phyloP scores from a whole-genome alignment of 2,797 vertebrate species.

The Astyanax mexicanus region DNA sequence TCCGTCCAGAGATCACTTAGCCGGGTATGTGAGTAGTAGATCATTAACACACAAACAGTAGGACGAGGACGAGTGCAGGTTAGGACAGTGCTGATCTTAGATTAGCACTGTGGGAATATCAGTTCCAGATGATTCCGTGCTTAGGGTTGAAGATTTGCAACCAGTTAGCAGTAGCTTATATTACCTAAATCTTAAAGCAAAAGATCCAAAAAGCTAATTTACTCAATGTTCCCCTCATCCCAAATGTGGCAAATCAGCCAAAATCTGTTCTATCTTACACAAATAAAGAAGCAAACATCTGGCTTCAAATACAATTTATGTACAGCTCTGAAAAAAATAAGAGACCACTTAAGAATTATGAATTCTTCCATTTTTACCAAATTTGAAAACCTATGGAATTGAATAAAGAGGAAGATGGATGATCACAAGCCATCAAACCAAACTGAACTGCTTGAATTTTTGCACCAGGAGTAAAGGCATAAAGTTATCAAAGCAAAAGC shows the following conservation, averaged over 20 bases:
- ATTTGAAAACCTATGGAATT: too few species aligned
- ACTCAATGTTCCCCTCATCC: background rate
- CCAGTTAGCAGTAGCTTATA: background rate
- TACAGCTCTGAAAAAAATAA: too few species aligned
- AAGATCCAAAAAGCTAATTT: background rate
- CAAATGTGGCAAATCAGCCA: background rate
- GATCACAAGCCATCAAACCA: too few species aligned
- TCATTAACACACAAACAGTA: background rate
- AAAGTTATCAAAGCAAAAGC: too few species aligned
- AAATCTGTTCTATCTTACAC: background rate
- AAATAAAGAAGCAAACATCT: too few species aligned
- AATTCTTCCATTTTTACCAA: too few species aligned
- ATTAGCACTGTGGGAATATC: slow-evolving; percentile 11
- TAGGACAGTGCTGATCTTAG: slow-evolving; percentile 9
- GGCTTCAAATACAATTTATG: too few species aligned
- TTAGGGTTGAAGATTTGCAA: slow-evolving; percentile 10
- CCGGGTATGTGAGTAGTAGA: background rate
- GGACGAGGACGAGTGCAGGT: background rate
- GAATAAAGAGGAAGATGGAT: too few species aligned
- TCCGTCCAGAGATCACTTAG: background rate
- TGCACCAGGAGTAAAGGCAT: too few species aligned
- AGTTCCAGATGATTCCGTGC: slow-evolving; percentile 15
- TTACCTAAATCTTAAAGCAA: slow-evolving; percentile 9
- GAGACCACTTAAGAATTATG: too few species aligned
- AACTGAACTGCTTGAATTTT: too few species aligned